A percentile compares a stretch with the other conserved stretches of the same genome.
Evolutionary conservation across 2,888 invertebrate species (phyloP).

Genomic region (Pachycephus smyrnensis): DNA sequence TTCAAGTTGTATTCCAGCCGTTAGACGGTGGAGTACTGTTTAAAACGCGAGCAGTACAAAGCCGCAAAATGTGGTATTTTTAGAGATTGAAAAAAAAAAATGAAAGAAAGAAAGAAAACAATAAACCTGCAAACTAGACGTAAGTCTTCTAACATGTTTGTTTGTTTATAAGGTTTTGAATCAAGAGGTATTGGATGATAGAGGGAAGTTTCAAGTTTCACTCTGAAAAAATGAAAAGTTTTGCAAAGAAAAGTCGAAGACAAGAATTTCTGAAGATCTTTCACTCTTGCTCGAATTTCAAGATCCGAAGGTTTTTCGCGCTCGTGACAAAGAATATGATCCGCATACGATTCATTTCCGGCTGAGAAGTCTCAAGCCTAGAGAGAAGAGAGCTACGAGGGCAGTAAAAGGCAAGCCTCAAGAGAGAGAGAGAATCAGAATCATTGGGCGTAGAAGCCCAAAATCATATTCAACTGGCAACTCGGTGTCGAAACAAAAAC

Average conservation of each 20-base stretch:
- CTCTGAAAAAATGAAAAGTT: constrained; percentile 63
- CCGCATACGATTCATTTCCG: constrained; percentile 62
- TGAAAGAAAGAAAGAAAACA: constrained; percentile 43
- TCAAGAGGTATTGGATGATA: constrained; percentile 86
- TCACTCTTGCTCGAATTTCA: constrained; percentile 61
- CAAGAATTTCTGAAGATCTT: constrained; percentile 63
- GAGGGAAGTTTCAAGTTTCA: constrained; percentile 68
- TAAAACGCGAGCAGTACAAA: constrained; percentile 15
- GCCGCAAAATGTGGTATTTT: constrained; percentile 44
- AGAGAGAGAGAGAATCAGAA: constrained; percentile 46
- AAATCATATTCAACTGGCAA: constrained; percentile 43
- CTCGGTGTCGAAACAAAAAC: constrained; percentile 45
- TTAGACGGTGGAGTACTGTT: constrained; percentile 31
- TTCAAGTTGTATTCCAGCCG: constrained; percentile 55
- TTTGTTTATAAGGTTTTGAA: constrained; percentile 88
- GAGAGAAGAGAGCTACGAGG: constrained; percentile 48
- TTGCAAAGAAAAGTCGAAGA: constrained; percentile 61
- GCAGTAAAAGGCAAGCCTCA: constrained; percentile 55
- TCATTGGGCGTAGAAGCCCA: constrained; percentile 52
- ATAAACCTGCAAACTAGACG: constrained; percentile 46
- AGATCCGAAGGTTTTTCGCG: constrained; percentile 62
- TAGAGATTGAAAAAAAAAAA: constrained; percentile 26
- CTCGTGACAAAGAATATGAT: constrained; percentile 68
- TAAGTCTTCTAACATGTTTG: constrained; percentile 71
- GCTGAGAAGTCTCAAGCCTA: constrained; percentile 59